Base-by-base conservation (phyloP, 1,140 invertebrate species). In the Camponotus vicinus region DNA sequence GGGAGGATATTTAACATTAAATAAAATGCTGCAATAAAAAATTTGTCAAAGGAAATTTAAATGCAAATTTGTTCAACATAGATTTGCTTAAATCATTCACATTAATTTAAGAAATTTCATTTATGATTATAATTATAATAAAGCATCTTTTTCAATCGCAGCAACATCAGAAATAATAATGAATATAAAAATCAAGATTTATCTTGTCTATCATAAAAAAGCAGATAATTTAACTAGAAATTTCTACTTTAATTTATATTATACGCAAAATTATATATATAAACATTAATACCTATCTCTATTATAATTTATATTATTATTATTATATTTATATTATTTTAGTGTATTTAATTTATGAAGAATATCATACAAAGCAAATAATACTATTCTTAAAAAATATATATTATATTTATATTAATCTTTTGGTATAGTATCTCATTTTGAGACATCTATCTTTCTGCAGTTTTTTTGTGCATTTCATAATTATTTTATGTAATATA, bases 1-100 rank as follows among this genome's bases (percentile, higher is more conserved):
- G 3, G 0, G 0, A 42, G 42, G 15, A 66, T n/a, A 40, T 55
- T 80, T 40, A 13, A 70, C 13, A 9, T 6, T 45, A 4, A 13
- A 42, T 76, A 45, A 57, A 57, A 2, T 13, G 6, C 57, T 37
- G n/a, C 9, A 11, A 55, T 52, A 40, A 40, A 9, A 13, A 57
- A 45, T 76, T 61, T 5, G 7, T n/a, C 13, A 7, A 42, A 7
- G 11, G 13, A 45, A 45, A 8, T 9, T n/a, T 1, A 2, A 55
- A 67, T 79, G 34, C 0, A 8, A 55, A 69, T 80, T 80, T 2
- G 15, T 69, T 37, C 21, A 70, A 80, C 4, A 5, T 52, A 52
- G 49, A 52, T 8, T 70, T 69, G n/a, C 4, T 69, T 52, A 9
- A 13, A 55, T 0, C 0, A 79, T 79, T 52, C 13, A 69, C n/a